Base-by-base conservation (phyloP, 2,797 vertebrate genomes). In the Acanthiza pusilla region DNA sequence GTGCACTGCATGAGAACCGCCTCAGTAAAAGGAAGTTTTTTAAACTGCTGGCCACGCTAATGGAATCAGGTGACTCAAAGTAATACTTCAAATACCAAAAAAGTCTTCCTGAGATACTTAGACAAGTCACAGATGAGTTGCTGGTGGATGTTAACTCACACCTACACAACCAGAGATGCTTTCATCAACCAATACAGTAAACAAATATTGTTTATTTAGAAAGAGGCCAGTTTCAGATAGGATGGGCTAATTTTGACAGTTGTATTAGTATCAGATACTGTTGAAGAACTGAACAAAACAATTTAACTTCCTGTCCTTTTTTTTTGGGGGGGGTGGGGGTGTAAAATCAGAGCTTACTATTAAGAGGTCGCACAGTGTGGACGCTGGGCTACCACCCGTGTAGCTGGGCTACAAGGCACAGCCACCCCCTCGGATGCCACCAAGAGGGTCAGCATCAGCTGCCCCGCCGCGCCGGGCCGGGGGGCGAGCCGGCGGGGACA, bases 251-350 rank as follows among this genome's bases (percentile, higher is more conserved):
- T 71, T 89, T 34, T 47, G 62, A 87, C 58, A 47, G 68, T 1
- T 17, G 62, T 22, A 13, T 54, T 81, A 57, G 54, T 2, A 76
- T 38, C 77, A 50, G 30, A 70, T 14, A 88, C 85, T 88, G 34
- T 36, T 93, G 92, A 96, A 91, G 93, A 95, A 93, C 65, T 17
- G 25, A 74, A 70, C 45, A 73, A 61, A 68, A 47, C 16, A 26
- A 85, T 91, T 89, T 71, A 50, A 50, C 78, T 90, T 89, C 91
- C 90, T 65, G 6, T 7, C 11, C 22, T 20, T 42, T 30, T 18
- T 13, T 27, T 32, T 10, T 2, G 0, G 14, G 16, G 42, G 16
- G 17, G 16, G 42, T 43, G n/a, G 36, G 36, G 36, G 4, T 10
- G 34, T 23, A 32, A 58, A 63, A 78, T 47, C 58, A 70, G 60